Evolutionary conservation across 2,797 vertebrate genomes (phyloP), one percentile per base, ranked within the genome.

Genomic region (Alfaro cultratus): DNA sequence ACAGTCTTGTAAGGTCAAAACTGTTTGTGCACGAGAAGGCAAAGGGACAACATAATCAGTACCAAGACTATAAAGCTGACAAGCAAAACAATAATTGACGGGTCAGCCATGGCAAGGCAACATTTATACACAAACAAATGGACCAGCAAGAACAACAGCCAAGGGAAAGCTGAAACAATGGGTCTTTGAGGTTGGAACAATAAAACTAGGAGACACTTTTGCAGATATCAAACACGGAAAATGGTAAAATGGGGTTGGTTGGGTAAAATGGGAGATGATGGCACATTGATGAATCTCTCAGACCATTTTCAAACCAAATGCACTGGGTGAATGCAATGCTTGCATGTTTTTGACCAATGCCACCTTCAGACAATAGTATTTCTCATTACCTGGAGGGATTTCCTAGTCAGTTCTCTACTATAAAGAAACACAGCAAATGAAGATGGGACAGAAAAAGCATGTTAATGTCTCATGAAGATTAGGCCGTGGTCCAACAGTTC

Each of bases 381-480:
- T 95, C 95, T 88, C 87, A 97, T 99, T 99, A 99, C 98, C 98
- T 99, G 97, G 88, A 84, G 95, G 93, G 95, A 96, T 92, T 96
- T 99, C 98, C 97, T 99, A 99, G 95, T 99, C 98, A 99, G 97
- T 98, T 97, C 97, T 99, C 97, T 97, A 99, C 96, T 99, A 98
- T 91, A 97, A 95, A 98, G 96, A 97, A 97, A 96, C 96, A 96
- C 96, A 97, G 95, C 94, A 97, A 86, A 97, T 96, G 97, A 96
- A 98, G 97, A 98, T 94, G 97, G 96, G 97, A 99, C 95, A 98
- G 96, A 97, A 97, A 96, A 97, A 95, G 96, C 96, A 96, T 96
- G 97, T 98, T 98, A 98, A 97, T 94, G 89, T 91, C 94, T 93
- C 77, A 92, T 89, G 91, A 89, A 86, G 91, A 86, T 90, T 89